Evolutionary conservation across 1,140 invertebrate genomes (phyloP), one percentile per base, ranked within the genome.

Genomic region (Solenopsis invicta): DNA sequence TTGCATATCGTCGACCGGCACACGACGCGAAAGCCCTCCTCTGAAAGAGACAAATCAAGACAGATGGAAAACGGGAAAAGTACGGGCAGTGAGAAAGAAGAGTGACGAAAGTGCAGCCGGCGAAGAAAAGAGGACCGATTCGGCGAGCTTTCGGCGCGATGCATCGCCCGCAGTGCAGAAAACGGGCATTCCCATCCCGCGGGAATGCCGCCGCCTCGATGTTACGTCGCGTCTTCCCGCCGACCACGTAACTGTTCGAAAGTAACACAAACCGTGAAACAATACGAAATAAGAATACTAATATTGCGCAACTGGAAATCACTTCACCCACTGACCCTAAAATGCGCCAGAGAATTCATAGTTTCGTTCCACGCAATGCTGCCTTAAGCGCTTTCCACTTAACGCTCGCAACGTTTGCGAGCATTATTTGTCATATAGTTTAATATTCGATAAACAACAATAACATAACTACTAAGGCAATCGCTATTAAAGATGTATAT

Each of bases 141-240:
- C 69, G 82, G 74, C 59, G 21, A 74, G 69, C 77, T 86, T 90
- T 75, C 77, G 78, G 71, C 52, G 37, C 50, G 72, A 29, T 75
- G 76, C 86, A 66, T 72, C 54, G 72, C 84, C 87, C 87, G 87
- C 85, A 90, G 82, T 91, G 89, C 89, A 87, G 90, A 91, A 89
- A 89, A 89, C 87, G 75, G 69, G 71, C 9, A 74, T 67, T 16
- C 10, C 13, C 37, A 77, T 90, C 89, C 76, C 80, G 50, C n/a
- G 80, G 74, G 86, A 80, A 13, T 52, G 78, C 12, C 29, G 78
- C 12, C 29, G 45, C 29, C 16, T 18, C 50, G 37, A 45, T 50
- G 69, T 81, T 34, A 45, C 84, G 50, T 56, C 48, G 64, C 48
- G 81, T 54, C 48, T 80, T 78, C 80, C 37, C 56, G 37, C 9